Evolutionary conservation across 2,113 vertebrate species (phyloP).

Genomic region (Eolophus roseicapilla): DNA sequence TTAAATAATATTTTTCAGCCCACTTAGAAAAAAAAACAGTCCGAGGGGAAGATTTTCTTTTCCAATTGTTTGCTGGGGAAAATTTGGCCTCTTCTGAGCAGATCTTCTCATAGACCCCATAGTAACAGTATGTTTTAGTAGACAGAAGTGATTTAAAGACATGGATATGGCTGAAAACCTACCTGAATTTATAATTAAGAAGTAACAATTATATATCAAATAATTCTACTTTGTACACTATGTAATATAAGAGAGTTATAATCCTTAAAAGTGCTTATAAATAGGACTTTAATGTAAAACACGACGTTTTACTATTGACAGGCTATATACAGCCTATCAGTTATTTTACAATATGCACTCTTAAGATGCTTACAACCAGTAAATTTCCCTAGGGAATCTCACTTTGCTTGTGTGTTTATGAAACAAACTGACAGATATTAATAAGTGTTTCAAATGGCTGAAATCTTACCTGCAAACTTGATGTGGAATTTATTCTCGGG

Average conservation of each 20-base stretch:
- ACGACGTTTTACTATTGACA: neutral
- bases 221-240: neutral
- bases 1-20: neutral
- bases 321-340: neutral
- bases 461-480: constrained; percentile 90
- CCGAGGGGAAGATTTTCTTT: neutral
- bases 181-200: neutral
- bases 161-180: neutral
- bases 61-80: neutral
- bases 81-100: neutral
- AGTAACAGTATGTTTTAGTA: neutral
- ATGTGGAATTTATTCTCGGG: constrained; percentile 99
- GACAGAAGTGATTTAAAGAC: neutral
- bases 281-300: neutral
- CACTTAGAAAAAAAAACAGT: neutral
- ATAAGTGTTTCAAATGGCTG: neutral
- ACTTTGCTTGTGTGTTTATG: neutral
- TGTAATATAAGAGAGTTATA: neutral
- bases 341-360: neutral
- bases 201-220: neutral
- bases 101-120: neutral
- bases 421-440: neutral
- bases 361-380: neutral
- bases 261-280: neutral
- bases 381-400: neutral